Conservation (phyloP, 2,888 invertebrate species). For the Geotrupes spiniger region DNA sequence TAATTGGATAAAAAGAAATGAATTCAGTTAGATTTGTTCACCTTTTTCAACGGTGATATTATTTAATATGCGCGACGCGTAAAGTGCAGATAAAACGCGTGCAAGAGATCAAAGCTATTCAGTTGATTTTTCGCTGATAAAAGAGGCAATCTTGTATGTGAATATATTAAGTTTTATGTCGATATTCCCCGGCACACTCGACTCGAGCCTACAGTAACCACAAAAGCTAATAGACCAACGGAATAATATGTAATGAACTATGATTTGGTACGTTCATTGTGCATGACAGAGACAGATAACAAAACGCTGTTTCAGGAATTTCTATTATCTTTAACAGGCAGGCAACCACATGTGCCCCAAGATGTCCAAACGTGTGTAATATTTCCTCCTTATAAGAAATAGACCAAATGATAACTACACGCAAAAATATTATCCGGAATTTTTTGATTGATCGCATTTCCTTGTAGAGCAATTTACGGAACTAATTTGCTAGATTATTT, state of each 20-base stretch:
- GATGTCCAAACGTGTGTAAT: slow-evolving; percentile 27
- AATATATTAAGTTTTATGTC: slow-evolving; percentile 19
- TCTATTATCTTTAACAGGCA: slow-evolving; percentile 34
- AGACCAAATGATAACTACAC: too few species aligned
- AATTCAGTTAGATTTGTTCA: too few species aligned
- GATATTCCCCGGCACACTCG: slow-evolving; percentile 10
- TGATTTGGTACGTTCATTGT: slow-evolving; percentile 1
- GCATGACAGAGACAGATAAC: slow-evolving; percentile 7
- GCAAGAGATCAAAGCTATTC: too few species aligned
- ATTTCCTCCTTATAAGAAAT: slow-evolving; percentile 17
- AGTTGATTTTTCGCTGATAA: too few species aligned
- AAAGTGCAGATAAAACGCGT: too few species aligned
- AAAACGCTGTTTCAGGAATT: slow-evolving; percentile 28
- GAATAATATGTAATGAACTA: slow-evolving; percentile 4
- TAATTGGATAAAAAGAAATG: too few species aligned
- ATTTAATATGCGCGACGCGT: too few species aligned
- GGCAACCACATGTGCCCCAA: slow-evolving; percentile 27
- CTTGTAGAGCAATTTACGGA: too few species aligned
- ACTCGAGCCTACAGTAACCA: slow-evolving; percentile 1
- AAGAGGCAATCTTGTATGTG: slow-evolving; percentile 10
- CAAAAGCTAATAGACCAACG: slow-evolving; percentile 5
- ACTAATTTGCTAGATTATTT: too few species aligned
- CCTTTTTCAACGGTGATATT: too few species aligned
- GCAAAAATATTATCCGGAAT: too few species aligned
- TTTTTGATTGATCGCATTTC: too few species aligned